Evolutionary conservation across 2,113 vertebrate species (phyloP).

Genomic region (Colinus virginianus): DNA sequence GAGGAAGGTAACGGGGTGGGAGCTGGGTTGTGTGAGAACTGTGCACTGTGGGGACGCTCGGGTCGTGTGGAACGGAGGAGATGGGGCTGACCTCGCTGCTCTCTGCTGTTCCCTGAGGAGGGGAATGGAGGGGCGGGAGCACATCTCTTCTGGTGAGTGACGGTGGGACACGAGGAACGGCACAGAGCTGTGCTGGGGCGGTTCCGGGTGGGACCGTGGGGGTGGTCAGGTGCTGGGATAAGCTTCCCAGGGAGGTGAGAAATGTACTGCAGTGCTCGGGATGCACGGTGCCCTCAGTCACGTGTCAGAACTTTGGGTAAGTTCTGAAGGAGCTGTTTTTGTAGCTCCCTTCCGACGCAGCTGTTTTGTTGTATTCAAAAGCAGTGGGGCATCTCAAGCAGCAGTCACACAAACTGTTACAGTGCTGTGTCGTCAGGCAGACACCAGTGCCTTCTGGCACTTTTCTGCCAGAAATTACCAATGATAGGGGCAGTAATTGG

Average conservation of each 20-base stretch:
- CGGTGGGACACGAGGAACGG: too few relatives aligned
- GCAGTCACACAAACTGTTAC: not conserved
- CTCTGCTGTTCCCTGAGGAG: too few relatives aligned
- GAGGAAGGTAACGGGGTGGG: too few relatives aligned
- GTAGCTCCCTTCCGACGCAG: not conserved
- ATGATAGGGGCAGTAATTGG: not conserved
- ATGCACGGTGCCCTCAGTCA: not conserved
- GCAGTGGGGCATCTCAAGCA: not conserved
- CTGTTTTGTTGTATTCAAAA: not conserved
- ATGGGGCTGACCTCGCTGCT: not conserved
- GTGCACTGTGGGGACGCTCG: not conserved
- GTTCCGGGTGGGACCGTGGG: not conserved
- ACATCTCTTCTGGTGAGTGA: too few relatives aligned
- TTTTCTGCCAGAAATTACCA: accelerated
- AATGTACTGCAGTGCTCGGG: not conserved
- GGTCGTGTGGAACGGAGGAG: not conserved
- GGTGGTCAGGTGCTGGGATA: not conserved
- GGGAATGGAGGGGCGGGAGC: too few relatives aligned
- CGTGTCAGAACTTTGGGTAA: not conserved
- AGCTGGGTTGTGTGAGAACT: too few relatives aligned
- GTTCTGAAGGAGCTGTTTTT: not conserved
- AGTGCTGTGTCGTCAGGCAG: accelerated
- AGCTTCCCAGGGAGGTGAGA: not conserved
- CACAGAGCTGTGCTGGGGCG: not conserved
- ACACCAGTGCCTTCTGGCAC: accelerated